These are phyloP conservation scores for Cherax quadricarinatus DNA, from an alignment of 1,140 invertebrate species.

Conservation along the genomic window DNA sequence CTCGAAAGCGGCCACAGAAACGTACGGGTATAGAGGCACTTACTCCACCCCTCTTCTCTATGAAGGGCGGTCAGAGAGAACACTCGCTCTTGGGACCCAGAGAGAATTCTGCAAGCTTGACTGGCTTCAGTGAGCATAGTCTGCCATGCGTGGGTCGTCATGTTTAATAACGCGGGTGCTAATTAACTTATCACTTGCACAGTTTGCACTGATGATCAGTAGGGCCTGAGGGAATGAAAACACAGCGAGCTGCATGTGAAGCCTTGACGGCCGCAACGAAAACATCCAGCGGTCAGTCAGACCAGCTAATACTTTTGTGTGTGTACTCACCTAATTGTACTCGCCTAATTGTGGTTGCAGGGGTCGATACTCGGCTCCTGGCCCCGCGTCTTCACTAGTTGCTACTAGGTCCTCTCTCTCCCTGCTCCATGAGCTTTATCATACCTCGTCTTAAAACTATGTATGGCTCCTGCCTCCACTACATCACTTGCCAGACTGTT, in stretches of 20 bases:
- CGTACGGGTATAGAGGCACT: no score
- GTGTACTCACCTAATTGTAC: no score
- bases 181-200: conserved; percentile 18
- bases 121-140: not conserved
- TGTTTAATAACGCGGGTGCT: not conserved
- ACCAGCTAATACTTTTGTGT: not conserved
- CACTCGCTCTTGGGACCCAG: not conserved
- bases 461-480: no score
- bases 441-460: no score
- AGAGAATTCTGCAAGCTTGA: not conserved
- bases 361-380: no score
- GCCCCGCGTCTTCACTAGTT: no score
- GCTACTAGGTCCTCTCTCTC: no score
- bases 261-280: not conserved
- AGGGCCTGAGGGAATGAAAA: not conserved
- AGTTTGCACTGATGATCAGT: conserved; percentile 2
- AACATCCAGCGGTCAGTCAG: not conserved
- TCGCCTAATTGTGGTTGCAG: no score
- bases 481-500: no score
- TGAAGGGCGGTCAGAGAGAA: not conserved
- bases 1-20: no score
- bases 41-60: no score
- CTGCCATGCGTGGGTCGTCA: conserved; percentile 5
- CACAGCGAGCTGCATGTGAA: not conserved
- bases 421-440: no score